These are phyloP conservation scores for Tor tambroides DNA, from an alignment of 2,113 vertebrate genomes.

Conservation along the genomic window DNA sequence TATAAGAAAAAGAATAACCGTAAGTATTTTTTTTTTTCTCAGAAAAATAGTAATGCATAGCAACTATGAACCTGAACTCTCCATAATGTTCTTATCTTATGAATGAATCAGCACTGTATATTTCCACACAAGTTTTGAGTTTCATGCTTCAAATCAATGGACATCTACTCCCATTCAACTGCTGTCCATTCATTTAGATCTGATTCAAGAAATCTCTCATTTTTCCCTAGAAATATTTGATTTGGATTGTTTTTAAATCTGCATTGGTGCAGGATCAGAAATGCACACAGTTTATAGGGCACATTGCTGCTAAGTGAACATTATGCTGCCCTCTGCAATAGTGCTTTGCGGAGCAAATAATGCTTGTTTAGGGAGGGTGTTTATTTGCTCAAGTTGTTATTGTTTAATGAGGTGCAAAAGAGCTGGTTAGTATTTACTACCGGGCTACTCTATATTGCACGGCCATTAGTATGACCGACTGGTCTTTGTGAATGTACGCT, in stretches of 20 bases:
- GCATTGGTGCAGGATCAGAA: too few relatives aligned
- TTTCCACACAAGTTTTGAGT: too few relatives aligned
- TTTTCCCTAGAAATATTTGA: too few relatives aligned
- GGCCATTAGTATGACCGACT: slow-evolving; percentile 56
- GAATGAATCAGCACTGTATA: too few relatives aligned
- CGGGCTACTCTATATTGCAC: slow-evolving; percentile 39
- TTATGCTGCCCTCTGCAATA: slow-evolving; percentile 45
- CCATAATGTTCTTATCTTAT: neutral
- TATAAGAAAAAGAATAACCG: too few relatives aligned
- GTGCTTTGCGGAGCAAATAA: slow-evolving; percentile 72
- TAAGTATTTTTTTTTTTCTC: too few relatives aligned
- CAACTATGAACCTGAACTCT: neutral
- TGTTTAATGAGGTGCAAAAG: slow-evolving; percentile 58
- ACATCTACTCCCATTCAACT: too few relatives aligned
- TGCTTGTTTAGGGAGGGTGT: slow-evolving; percentile 66
- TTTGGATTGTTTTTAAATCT: too few relatives aligned
- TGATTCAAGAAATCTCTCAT: too few relatives aligned
- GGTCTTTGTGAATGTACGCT: slow-evolving; percentile 32
- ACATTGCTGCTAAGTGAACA: slow-evolving; percentile 27
- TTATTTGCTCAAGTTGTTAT: slow-evolving; percentile 63
- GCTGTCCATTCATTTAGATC: too few relatives aligned
- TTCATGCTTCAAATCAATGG: too few relatives aligned
- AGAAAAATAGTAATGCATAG: neutral
- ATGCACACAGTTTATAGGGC: neutral
- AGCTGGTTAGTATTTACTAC: slow-evolving; percentile 53